Base-by-base conservation (phyloP, 2,797 vertebrate species). In the Mormyrus hasselquistii region DNA sequence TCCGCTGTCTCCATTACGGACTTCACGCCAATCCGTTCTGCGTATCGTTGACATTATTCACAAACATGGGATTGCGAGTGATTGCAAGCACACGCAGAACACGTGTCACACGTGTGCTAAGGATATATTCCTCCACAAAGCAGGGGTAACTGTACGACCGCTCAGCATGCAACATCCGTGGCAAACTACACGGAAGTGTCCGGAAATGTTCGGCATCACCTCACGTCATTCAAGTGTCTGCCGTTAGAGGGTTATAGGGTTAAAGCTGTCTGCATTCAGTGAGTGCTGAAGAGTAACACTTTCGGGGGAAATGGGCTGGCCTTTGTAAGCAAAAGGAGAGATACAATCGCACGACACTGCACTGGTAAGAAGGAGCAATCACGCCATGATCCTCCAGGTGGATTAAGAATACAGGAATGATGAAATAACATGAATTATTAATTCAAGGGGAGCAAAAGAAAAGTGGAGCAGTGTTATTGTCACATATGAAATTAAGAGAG, bases 201-300 rank as follows among this genome's bases (percentile, higher is more conserved):
- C 50, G 47, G 44, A 53, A 53, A 38, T 57, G 52, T 87, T 62
- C 86, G n/a, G 44, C 69, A 62, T 52, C 14, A 83, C 49, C 47
- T 52, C 76, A 87, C 34, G 69, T 87, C 76, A 87, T 87, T 57
- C 69, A 53, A 57, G 47, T 53, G 25, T 69, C 44, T 65, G 62
- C 47, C 88, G 44, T 53, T 87, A 82, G 62, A 25, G 62, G 22
- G 41, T 38, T 87, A 47, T 84, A 94, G 94, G 93, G 95, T 96
- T 96, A 96, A 93, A 93, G 95, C 95, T 96, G 95, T 96, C 95
- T 96, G 95, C 95, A 94, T 96, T 95, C 95, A 96, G 95, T 95
- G 93, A 94, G 95, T 95, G 96, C 94, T 94, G 93, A 93, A 92
- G 89, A 91, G 95, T 91, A 95, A 88, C 93, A 93, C 59, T 69